phyloP scores from a whole-genome alignment of 2,113 vertebrate species.

The Collichthys lucidus region DNA sequence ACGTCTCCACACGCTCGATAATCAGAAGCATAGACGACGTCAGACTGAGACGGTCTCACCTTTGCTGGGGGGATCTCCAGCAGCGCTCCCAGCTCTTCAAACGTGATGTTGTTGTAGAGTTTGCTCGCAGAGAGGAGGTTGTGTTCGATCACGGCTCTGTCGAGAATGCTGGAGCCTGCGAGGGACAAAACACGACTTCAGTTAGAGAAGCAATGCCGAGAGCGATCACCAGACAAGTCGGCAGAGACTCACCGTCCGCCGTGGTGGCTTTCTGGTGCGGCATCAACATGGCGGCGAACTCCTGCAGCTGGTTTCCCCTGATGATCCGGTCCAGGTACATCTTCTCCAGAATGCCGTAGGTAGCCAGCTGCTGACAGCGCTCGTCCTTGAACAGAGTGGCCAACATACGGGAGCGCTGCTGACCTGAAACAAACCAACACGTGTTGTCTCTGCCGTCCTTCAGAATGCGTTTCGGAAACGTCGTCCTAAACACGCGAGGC shows the following conservation, averaged over 20 bases:
- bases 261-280: slow-evolving; percentile 99
- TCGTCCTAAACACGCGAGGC: too few relatives aligned
- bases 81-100: slow-evolving; percentile 97
- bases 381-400: slow-evolving; percentile 99
- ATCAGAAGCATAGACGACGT: neutral
- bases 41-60: slow-evolving; percentile 76
- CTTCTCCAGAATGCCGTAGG: slow-evolving; percentile 98
- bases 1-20: neutral
- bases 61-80: slow-evolving; percentile 99
- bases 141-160: slow-evolving; percentile 99
- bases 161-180: slow-evolving; percentile 96
- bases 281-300: slow-evolving; percentile 99
- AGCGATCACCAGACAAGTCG: too few relatives aligned
- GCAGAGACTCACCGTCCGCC: slow-evolving; percentile 88
- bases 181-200: neutral
- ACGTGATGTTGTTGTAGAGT: slow-evolving; percentile 99
- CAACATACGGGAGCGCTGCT: slow-evolving; percentile 98
- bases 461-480: neutral
- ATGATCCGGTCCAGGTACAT: slow-evolving; percentile 99
- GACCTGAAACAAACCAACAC: slow-evolving; percentile 82
- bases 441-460: neutral
- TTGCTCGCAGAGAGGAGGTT: slow-evolving; percentile 98
- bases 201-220: neutral
- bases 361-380: slow-evolving; percentile 97
- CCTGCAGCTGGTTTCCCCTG: slow-evolving; percentile 96